Percentiles rank a stretch among this genome's conserved stretches.
These are phyloP conservation scores for Naja naja DNA, from an alignment of 2,113 vertebrate genomes.

Conservation along the genomic window DNA sequence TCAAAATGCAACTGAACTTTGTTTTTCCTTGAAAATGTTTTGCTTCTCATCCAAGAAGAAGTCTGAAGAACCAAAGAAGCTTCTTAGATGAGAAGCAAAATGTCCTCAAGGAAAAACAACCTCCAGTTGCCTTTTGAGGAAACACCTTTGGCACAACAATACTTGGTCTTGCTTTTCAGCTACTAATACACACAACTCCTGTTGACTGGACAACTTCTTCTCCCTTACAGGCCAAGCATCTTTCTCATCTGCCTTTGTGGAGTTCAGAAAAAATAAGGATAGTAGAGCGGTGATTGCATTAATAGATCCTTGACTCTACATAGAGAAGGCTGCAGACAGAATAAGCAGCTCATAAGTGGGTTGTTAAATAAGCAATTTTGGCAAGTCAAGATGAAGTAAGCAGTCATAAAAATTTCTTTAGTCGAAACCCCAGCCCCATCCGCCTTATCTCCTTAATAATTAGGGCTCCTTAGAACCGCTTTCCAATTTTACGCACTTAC, in stretches of 20 bases:
- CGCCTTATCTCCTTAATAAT: slow-evolving; percentile 19
- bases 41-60: too few species aligned
- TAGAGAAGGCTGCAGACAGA: slow-evolving; percentile 20
- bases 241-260: not conserved
- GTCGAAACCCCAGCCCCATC: slow-evolving; percentile 14
- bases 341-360: slow-evolving; percentile 44
- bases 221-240: not conserved
- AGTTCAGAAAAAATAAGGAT: not conserved
- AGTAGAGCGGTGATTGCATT: not conserved
- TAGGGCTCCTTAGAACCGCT: slow-evolving; percentile 22
- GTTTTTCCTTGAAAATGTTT: too few species aligned
- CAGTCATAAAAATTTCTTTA: slow-evolving; percentile 2
- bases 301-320: slow-evolving; percentile 23
- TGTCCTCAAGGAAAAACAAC: not conserved
- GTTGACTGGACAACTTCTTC: not conserved
- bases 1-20: too few species aligned
- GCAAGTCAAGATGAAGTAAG: slow-evolving; percentile 7
- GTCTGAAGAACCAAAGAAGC: too few species aligned
- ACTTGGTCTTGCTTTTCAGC: not conserved
- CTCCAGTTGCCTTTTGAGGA: not conserved
- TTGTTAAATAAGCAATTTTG: slow-evolving; percentile 53
- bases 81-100: too few species aligned
- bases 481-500: slow-evolving; percentile 25
- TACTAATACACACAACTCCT: not conserved
- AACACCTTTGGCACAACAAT: not conserved